Evolutionary conservation across 2,888 invertebrate genomes (phyloP), one percentile per base, ranked within the genome.

Genomic region (Andrena chrysosceles): DNA sequence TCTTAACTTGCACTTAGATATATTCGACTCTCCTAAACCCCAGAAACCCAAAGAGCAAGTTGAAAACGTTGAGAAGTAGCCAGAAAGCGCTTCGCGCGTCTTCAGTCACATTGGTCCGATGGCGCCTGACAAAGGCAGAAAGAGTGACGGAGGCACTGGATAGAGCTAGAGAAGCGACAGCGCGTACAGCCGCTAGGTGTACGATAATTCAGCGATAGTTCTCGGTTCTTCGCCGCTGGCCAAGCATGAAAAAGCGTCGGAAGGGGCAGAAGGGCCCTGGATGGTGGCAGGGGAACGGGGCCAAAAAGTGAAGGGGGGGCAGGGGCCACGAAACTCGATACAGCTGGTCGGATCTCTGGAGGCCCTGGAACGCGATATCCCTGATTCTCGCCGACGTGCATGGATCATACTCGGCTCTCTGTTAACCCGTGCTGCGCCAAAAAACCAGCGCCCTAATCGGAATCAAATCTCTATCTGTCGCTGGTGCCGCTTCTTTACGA

Each of bases 361-460:
- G 84, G 83, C 70, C 70, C 74, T 88, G 92, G 92, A 93, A 93
- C 89, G 91, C 90, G 93, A 93, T 93, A 93, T 91, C 92, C 90
- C 93, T 93, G 93, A 92, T 91, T 93, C 91, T 84, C 84, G 91
- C 93, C 93, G 93, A 91, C 93, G 90, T 89, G 88, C 89, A 85
- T 87, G 90, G 90, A 92, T 92, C 91, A 92, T 93, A 91, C 89
- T 89, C 89, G 84, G 85, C 84, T 83, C 90, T 90, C 91, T 88
- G 91, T 91, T 91, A 87, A 87, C 90, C 90, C 87, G 86, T 86
- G 87, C 70, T 86, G 82, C 85, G 79, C 87, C 74, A 89, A 87
- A 89, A 87, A 87, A 84, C 87, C 73, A 72, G 77, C 75, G 72
- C 81, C 72, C 83, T 90, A 90, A 91, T 91, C 90, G 90, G 87